phyloP scores from a whole-genome alignment of 2,113 vertebrate genomes.

The Paraplagusia blochii region DNA sequence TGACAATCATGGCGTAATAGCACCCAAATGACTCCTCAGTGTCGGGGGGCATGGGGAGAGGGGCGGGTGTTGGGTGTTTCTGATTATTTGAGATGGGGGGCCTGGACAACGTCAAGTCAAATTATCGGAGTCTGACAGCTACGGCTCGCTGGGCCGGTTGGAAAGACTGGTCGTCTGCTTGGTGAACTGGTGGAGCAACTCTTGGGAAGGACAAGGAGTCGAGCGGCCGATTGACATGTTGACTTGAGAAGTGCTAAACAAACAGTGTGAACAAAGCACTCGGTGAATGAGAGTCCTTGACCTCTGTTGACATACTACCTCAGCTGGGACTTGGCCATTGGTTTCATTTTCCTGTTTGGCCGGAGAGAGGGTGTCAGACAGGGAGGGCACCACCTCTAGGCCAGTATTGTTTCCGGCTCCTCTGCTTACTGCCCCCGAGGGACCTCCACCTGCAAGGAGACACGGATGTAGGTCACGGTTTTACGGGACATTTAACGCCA shows the following conservation, averaged over 20 bases:
- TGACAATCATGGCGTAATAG: constrained; percentile 89
- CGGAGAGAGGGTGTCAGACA: constrained; percentile 50
- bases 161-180: constrained; percentile 11
- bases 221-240: constrained; percentile 39
- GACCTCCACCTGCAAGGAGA: constrained; percentile 15
- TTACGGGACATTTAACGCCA: constrained; percentile 20
- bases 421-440: constrained; percentile 50
- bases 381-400: constrained; percentile 17
- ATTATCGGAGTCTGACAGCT: constrained; percentile 94
- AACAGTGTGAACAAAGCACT: constrained; percentile 63
- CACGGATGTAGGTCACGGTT: constrained; percentile 17
- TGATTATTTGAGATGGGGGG: constrained; percentile 91
- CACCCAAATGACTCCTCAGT: constrained; percentile 86
- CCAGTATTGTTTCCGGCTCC: constrained; percentile 38
- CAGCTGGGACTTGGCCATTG: constrained; percentile 25
- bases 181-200: constrained; percentile 5
- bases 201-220: constrained; percentile 9
- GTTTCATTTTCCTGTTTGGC: constrained; percentile 50
- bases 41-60: constrained; percentile 74
- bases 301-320: constrained; percentile 57
- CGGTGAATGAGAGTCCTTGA: constrained; percentile 63
- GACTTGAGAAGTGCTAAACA: constrained; percentile 67
- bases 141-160: constrained; percentile 77
- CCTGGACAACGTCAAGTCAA: constrained; percentile 95
- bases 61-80: constrained; percentile 87